Base-by-base conservation (phyloP, 2,888 invertebrate species). In the Lysandra coridon region DNA sequence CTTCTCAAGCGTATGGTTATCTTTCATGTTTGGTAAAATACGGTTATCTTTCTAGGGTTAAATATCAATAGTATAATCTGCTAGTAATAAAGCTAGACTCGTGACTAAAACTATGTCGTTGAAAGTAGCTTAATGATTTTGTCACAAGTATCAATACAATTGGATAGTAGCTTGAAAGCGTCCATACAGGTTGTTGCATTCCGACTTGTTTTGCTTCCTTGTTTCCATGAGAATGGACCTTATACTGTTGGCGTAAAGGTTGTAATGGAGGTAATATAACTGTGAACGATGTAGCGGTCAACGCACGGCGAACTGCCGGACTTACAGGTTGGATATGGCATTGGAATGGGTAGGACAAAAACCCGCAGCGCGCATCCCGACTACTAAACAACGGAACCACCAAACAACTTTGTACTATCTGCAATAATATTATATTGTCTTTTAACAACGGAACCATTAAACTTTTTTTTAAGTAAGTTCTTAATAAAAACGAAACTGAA, bases 251-350 rank as follows among this genome's bases (percentile, higher is more conserved):
- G 14, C 12, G 4, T 17, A 49, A 57, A 57, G 57, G 4, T 57
- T 57, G 14, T 57, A 17, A 4, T 57, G 57, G 57, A 17, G 57
- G 57, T 57, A 57, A 57, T 4, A 57, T 17, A 17, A 17, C 14
- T 14, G 57, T 17, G 57, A 57, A 57, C 17, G 17, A 17, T 17
- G 57, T 57, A 84, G 92, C 94, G 94, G 94, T 94, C 94, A 93
- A 93, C 88, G 94, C 88, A 86, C 94, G 93, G 89, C 90, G 92
- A 94, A 94, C 92, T 93, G 94, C 93, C 93, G 91, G 93, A 89
- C 92, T 91, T 92, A 93, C 94, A 91, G 93, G 93, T 93, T 93
- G 91, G 92, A 91, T 91, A 92, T 90, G 90, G 91, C 92, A 89
- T 88, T 91, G 93, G 93, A 93, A 94, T 93, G 92, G 90, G 90